A percentile compares a stretch with the other conserved stretches of the same genome.
These are phyloP conservation scores for Misgurnus mizolepis DNA, from an alignment of 2,113 vertebrate species.

Conservation along the genomic window DNA sequence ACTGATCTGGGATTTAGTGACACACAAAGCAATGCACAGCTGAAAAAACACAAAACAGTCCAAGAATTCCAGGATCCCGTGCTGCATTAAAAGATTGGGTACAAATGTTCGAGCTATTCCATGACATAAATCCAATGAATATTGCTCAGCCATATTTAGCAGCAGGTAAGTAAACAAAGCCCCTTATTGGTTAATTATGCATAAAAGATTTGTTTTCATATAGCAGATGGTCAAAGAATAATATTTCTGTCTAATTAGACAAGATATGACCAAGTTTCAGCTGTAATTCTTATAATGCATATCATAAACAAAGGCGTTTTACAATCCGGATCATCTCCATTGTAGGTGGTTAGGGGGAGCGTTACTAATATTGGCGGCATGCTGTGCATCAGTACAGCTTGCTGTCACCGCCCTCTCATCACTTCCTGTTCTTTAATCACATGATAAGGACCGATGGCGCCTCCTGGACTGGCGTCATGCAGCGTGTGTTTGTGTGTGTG, in stretches of 20 bases:
- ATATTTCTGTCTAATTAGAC: not conserved
- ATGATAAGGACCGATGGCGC: conserved; percentile 36
- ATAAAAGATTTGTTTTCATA: conserved; percentile 9
- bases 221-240: not conserved
- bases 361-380: conserved; percentile 38
- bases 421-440: conserved; percentile 49
- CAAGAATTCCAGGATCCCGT: conserved; percentile 14
- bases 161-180: conserved; percentile 1
- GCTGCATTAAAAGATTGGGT: conserved; percentile 9
- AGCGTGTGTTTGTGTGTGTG: conserved; percentile 43
- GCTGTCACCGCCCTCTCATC: conserved; percentile 28
- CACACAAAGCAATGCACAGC: not conserved
- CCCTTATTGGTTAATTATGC: not conserved
- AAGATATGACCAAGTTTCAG: not conserved
- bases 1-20: not conserved
- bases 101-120: conserved; percentile 3
- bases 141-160: conserved; percentile 9
- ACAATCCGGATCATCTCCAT: conserved; percentile 26
- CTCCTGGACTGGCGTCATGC: conserved; percentile 50
- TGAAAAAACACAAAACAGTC: conserved; percentile 25
- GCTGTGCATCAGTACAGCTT: conserved; percentile 39
- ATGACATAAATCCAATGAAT: conserved; percentile 22
- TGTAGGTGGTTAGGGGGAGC: conserved; percentile 13
- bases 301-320: not conserved
- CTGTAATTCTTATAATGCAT: not conserved